Evolutionary conservation across 2,888 invertebrate genomes (phyloP), one percentile per base, ranked within the genome.

Genomic region (Allacma fusca): DNA sequence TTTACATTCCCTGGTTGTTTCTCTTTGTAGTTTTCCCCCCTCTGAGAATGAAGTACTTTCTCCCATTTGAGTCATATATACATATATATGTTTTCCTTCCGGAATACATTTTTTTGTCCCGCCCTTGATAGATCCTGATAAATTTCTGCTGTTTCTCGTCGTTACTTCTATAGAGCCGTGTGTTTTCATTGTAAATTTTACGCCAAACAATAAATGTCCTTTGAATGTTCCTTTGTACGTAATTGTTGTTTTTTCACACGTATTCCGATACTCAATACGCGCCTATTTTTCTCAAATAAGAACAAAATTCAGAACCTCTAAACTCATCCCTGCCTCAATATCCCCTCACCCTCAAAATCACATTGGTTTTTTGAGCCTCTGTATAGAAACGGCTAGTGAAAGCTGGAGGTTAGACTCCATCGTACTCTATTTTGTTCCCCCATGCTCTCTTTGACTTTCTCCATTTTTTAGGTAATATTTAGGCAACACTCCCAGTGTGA

Each of bases 271-370:
- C 67, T 29, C 57, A 12, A 72, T 72, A 59, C 72, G 59, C 57
- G 72, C 72, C 72, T 72, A 23, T 28, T 57, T 72, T 72, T 43
- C 29, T 29, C n/a, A n/a, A n/a, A n/a, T n/a, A n/a, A n/a, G n/a
- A n/a, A n/a, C n/a, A n/a, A n/a, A n/a, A n/a, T n/a, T n/a, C n/a
- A n/a, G n/a, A n/a, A n/a, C n/a, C n/a, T n/a, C n/a, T n/a, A n/a
- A n/a, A n/a, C n/a, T n/a, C n/a, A n/a, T n/a, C n/a, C n/a, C n/a
- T n/a, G n/a, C n/a, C n/a, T n/a, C n/a, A n/a, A n/a, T n/a, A n/a
- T n/a, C n/a, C n/a, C n/a, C n/a, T n/a, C n/a, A n/a, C n/a, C n/a
- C n/a, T n/a, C n/a, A n/a, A n/a, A n/a, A n/a, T n/a, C n/a, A n/a
- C n/a, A n/a, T n/a, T n/a, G n/a, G n/a, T n/a, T n/a, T n/a, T n/a